phyloP scores from a whole-genome alignment of 2,888 invertebrate genomes.

The Chrysopilus asiliformis region DNA sequence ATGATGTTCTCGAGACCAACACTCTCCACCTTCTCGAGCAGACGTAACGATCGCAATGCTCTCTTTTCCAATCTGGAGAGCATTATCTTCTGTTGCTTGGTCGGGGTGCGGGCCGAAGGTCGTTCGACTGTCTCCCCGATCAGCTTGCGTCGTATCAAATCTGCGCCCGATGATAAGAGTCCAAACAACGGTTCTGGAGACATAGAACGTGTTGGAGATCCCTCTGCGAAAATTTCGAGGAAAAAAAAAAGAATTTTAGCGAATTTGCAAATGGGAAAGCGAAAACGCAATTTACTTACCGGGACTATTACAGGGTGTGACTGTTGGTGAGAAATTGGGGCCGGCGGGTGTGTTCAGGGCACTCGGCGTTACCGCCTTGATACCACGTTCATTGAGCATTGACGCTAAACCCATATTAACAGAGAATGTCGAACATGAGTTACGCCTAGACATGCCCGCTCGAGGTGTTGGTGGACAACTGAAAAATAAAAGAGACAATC shows the following conservation, averaged over 20 bases:
- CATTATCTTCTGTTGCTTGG: slow-evolving; percentile 30
- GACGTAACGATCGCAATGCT: slow-evolving; percentile 39
- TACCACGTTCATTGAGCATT: slow-evolving; percentile 64
- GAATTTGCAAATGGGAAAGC: neutral
- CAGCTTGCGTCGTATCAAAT: slow-evolving; percentile 48
- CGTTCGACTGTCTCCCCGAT: slow-evolving; percentile 37
- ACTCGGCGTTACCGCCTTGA: slow-evolving; percentile 57
- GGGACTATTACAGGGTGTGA: slow-evolving; percentile 80
- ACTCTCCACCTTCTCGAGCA: slow-evolving; percentile 53
- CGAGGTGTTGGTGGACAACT: slow-evolving; percentile 37
- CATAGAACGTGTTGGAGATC: slow-evolving; percentile 43
- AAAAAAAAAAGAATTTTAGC: neutral
- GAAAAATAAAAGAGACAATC: slow-evolving; percentile 8
- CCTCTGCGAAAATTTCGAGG: slow-evolving; percentile 18
- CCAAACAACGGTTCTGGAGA: slow-evolving; percentile 38
- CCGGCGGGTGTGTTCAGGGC: slow-evolving; percentile 50
- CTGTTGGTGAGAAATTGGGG: slow-evolving; percentile 60
- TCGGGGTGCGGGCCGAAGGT: slow-evolving; percentile 23
- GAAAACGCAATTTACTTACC: slow-evolving; percentile 28
- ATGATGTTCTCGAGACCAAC: slow-evolving; percentile 55
- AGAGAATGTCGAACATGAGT: slow-evolving; percentile 70
- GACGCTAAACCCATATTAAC: slow-evolving; percentile 54
- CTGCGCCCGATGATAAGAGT: slow-evolving; percentile 50
- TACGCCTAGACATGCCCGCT: slow-evolving; percentile 52
- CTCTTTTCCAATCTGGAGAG: slow-evolving; percentile 32